Percentiles rank a stretch among this genome's conserved stretches.
Conservation (phyloP, 30 jellyfish, hydroid and myxozoan genomes). For the Rhopilema esculentum region DNA sequence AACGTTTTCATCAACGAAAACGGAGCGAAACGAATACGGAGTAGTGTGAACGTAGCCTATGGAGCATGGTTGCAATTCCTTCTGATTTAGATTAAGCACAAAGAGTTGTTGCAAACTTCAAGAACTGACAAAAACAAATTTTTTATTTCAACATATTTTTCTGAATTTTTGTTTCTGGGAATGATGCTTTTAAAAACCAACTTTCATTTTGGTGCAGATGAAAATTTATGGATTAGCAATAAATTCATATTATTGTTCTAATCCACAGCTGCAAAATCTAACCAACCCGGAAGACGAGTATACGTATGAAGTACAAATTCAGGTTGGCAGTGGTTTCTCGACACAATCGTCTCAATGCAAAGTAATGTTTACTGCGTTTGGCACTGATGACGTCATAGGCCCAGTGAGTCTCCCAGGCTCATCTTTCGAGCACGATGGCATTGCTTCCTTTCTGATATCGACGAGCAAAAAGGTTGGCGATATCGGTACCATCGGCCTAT, state of each 20-base stretch:
- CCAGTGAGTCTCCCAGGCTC: slow-evolving; percentile 46
- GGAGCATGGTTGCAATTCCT: too few species aligned
- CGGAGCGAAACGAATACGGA: too few species aligned
- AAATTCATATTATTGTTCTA: background rate
- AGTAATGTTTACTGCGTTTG: slow-evolving; percentile 30
- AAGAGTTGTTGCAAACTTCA: too few species aligned
- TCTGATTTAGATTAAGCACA: too few species aligned
- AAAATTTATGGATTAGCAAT: background rate
- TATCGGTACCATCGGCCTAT: slow-evolving; percentile 44
- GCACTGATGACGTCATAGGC: slow-evolving; percentile 50
- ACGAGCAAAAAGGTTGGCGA: slow-evolving; percentile 32
- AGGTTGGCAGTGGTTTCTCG: slow-evolving; percentile 65
- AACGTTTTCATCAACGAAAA: too few species aligned
- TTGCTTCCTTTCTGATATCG: slow-evolving; percentile 56
- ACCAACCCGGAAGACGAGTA: slow-evolving; percentile 33
- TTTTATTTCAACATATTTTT: too few species aligned
- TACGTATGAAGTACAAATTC: slow-evolving; percentile 52
- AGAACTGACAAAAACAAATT: too few species aligned
- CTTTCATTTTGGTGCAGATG: too few species aligned
- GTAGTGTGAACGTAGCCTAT: too few species aligned
- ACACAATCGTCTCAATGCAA: slow-evolving; percentile 30
- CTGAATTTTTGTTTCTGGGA: too few species aligned
- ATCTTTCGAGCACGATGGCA: slow-evolving; percentile 58
- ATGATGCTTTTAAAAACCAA: too few species aligned
- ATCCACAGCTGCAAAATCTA: slow-evolving; percentile 32